Evolutionary conservation across 2,113 vertebrate species (phyloP).

Genomic region (Trochalopteron elliotii): DNA sequence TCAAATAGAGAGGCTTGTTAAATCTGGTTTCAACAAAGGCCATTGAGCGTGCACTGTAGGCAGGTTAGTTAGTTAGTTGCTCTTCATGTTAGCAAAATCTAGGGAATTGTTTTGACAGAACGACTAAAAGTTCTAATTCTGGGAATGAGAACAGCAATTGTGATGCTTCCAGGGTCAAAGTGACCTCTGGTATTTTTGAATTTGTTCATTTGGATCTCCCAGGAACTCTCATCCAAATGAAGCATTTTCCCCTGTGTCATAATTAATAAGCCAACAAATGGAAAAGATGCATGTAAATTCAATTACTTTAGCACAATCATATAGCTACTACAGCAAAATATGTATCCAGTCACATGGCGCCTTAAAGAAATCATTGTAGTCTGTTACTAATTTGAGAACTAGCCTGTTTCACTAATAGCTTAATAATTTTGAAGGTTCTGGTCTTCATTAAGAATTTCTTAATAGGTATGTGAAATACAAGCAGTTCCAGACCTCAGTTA

Average conservation of each 20-base stretch:
- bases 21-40: not conserved
- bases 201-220: not conserved
- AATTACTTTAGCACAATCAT: not conserved
- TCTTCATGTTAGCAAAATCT: not conserved
- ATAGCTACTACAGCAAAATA: not conserved
- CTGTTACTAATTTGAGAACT: not conserved
- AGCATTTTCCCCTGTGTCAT: not conserved
- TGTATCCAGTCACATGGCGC: fast-evolving
- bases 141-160: not conserved
- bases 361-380: not conserved
- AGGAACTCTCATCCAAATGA: not conserved
- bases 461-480: not conserved
- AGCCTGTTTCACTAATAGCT: not conserved
- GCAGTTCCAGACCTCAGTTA: not conserved
- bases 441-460: not conserved
- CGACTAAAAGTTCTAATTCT: not conserved
- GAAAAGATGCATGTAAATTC: not conserved
- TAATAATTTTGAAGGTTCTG: not conserved
- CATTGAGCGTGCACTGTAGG: not conserved
- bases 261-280: not conserved
- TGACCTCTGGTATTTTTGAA: not conserved
- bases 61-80: not conserved
- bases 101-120: not conserved
- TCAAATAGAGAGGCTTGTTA: not conserved
- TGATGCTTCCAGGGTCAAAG: not conserved